Base-by-base conservation (phyloP, 2,888 invertebrate genomes). In the Drosophila silvestris region DNA sequence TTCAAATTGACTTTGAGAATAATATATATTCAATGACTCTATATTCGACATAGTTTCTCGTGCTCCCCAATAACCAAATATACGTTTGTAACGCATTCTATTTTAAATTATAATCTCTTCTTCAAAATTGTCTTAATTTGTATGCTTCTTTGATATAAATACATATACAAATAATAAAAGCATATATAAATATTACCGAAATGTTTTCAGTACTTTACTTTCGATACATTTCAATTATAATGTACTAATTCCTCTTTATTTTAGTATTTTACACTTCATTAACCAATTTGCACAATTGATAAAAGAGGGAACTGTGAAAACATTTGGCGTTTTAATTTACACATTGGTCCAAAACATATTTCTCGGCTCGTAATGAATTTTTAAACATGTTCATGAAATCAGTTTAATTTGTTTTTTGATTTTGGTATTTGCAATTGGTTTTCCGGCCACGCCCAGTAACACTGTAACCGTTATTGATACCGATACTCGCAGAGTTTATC, bases 351-450 rank as follows among this genome's bases (percentile, higher is more conserved):
- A 35, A 70, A 51, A 41, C 41, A 52, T 35, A 26, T n/a, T 26
- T 26, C 26, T 26, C 26, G 26, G 26, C 35, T 37, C 39, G 22
- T 54, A 16, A 61, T 78, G 70, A 76, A 78, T 78, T 77, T 70
- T 78, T 81, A 51, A 77, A 53, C 44, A 81, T 53, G 63, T 37
- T 52, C 57, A 51, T 64, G 30, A 51, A 69, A 66, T 28, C 33
- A 35, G 28, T 12, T 32, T 26, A 30, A 26, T 5, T 26, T 7
- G 26, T 9, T 26, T 44, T 50, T 59, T 5, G 39, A 10, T 56
- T 33, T 41, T 63, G 52, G 2, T 51, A 57, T 77, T 69, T 59
- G 59, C 59, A 58, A 74, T 85, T 67, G 54, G 51, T 69, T 67
- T 70, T 75, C 69, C 70, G 58, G 65, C 67, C 73, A 57, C 59